Evolutionary conservation across 2,797 vertebrate species (phyloP), one percentile per base, ranked within the genome.

Genomic region (Sciaenops ocellatus): DNA sequence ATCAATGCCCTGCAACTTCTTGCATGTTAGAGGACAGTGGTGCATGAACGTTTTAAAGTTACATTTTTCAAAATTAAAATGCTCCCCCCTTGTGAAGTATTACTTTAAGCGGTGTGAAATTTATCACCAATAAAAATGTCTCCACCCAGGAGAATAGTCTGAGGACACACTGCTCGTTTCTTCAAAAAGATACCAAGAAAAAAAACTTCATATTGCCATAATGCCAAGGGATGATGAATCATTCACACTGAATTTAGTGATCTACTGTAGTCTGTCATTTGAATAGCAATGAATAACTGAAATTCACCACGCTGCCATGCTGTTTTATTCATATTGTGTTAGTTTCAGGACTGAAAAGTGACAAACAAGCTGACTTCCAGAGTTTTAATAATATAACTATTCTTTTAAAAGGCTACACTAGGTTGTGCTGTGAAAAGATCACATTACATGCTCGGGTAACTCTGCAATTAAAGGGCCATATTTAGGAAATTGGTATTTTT

Each of bases 141-240:
- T 57, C 47, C 34, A 48, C 42, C 52, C 59, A 20, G n/a, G 51
- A 67, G 62, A 71, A 28, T 5, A 71, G 59, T 52, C n/a, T 15
- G 52, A 42, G 26, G 76, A 56, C 62, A 68, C 18, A 15, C 26
- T 69, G 76, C 48, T 69, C 12, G 52, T 61, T 50, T 82, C 61
- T 72, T 64, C 5, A 13, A 74, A 61, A 68, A 68, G 76, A 72
- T 7, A 51, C 17, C 3, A 62, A 26, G 15, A 6, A 30, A 28
- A 54, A 48, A 69, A 77, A 66, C 34, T 80, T 17, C 17, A 61
- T 61, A 47, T 22, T 61, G 46, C 20, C 28, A 22, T 59, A 76
- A 64, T 46, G 22, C 59, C 38, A 44, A 59, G 50, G 62, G 67
- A 78, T 51, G 54, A 68, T 75, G 57, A 79, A 56, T 74, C 64